Base-by-base conservation (phyloP, 2,888 invertebrate genomes). In the Exephanes ischioxanthus region DNA sequence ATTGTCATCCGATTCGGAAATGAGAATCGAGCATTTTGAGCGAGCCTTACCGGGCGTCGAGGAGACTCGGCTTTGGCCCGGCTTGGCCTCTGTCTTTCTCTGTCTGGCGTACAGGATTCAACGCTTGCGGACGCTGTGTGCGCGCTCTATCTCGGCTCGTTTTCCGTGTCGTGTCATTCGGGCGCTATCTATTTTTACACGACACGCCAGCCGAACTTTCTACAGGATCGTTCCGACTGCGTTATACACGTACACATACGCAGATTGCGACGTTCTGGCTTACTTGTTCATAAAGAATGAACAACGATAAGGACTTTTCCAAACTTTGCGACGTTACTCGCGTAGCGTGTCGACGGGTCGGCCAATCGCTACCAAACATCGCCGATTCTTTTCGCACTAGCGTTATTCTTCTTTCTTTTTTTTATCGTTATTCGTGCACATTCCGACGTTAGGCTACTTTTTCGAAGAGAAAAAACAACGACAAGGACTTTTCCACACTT, bases 111-210 rank as follows among this genome's bases (percentile, higher is more conserved):
- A 71, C 63, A 75, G 70, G 79, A 82, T 84, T 86, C 63, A 78
- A 86, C 84, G 75, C 82, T 58, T 16, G 45, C 45, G 45, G 45
- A 48, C 58, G 58, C 67, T 86, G 76, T 70, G 78, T 84, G n/a
- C 63, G 41, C 67, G 53, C 68, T 70, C 68, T 55, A 45, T 73
- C 76, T 72, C 80, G 71, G 80, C 80, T 75, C 81, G 68, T 77
- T 86, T 86, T 86, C 81, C 71, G 78, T 77, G 66, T 48, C 72
- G 82, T 75, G 82, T 83, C 70, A 80, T 67, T 86, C 80, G 67
- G 67, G 58, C 58, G 78, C 78, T 86, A 79, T 84, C 87, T 87
- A 87, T 86, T 86, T 87, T 87, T 86, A 83, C 81, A 78, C 78
- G 70, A 80, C 80, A 76, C 71, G 63, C 71, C 83, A 75, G 70